These are phyloP conservation scores for Machimus atricapillus DNA, from an alignment of 2,888 invertebrate genomes.

Conservation along the genomic window DNA sequence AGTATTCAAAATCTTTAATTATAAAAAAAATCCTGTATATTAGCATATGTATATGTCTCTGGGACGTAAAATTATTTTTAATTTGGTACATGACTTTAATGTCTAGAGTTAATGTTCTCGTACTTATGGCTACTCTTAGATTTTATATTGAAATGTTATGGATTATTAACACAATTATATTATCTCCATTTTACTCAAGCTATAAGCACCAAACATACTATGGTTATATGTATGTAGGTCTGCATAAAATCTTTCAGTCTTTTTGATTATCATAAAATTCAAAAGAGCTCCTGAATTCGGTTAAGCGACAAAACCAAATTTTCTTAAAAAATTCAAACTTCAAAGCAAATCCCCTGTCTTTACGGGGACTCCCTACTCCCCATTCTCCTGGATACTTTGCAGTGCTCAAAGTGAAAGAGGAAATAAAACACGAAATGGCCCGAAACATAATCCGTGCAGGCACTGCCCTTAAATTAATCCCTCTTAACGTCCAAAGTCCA, in stretches of 20 bases:
- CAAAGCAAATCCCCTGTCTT: not conserved
- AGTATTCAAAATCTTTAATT: too few relatives aligned
- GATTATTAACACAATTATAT: too few relatives aligned
- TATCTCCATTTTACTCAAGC: too few relatives aligned
- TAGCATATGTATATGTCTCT: too few relatives aligned
- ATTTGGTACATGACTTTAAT: too few relatives aligned
- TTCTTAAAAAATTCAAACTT: not conserved
- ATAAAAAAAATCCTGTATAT: too few relatives aligned
- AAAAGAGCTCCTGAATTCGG: not conserved
- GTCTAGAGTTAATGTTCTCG: too few relatives aligned
- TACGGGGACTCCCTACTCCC: not conserved
- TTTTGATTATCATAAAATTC: not conserved
- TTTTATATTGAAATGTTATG: too few relatives aligned
- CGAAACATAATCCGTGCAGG: constrained; percentile 26
- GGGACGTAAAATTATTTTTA: too few relatives aligned
- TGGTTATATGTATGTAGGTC: too few relatives aligned
- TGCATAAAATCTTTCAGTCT: not conserved
- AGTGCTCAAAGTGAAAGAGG: not conserved
- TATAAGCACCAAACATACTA: too few relatives aligned
- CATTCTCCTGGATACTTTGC: not conserved
- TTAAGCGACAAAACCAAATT: not conserved
- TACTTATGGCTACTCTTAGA: too few relatives aligned
- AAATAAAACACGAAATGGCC: constrained; percentile 29
- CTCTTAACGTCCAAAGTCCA: constrained; percentile 35
- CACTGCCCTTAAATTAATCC: constrained; percentile 36